Evolutionary conservation across 2,113 vertebrate species (phyloP), one percentile per base, ranked within the genome.

Genomic region (Nesogale talazaci): DNA sequence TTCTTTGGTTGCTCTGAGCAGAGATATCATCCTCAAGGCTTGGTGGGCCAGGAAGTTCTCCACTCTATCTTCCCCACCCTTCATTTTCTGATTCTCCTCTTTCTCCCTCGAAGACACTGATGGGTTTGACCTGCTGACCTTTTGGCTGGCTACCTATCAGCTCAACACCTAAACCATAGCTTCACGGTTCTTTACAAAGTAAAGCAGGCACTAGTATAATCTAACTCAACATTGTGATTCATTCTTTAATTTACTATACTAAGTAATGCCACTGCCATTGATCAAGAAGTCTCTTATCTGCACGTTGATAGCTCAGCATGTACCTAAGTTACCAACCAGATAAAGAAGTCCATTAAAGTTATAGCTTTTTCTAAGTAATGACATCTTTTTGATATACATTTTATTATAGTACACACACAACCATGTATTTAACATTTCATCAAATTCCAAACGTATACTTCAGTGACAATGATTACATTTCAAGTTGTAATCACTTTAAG

Each of bases 311-410:
- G 76, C 4, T 20, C 46, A 59, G 75, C 36, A 23, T 42, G 61
- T 90, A 91, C 92, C 80, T 78, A 94, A 91, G 88, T 94, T 88
- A 42, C 92, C 88, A 93, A 81, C 61, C 83, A 95, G 86, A 93
- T 88, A 85, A 93, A 95, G 72, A 88, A 90, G 79, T 38, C 86
- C 34, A 27, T 95, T 95, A 96, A 94, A 77, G 57, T 76, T 90
- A 88, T 42, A 95, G 82, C 92, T 96, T 92, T 79, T 91, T 90
- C 83, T 70, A 96, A 95, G 75, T 81, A 88, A 88, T 69, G 86
- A 70, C 67, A 19, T 34, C 46, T 5, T 52, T 52, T 46, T 52
- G 10, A 11, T 52, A 12, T 52, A 52, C 46, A 52, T 52, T 52
- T 52, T 52, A 52, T 52, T 52, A 52, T 52, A 52, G 14, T 52